These are phyloP conservation scores for Cyanoderma ruficeps DNA, from an alignment of 2,113 vertebrate species.

Conservation along the genomic window DNA sequence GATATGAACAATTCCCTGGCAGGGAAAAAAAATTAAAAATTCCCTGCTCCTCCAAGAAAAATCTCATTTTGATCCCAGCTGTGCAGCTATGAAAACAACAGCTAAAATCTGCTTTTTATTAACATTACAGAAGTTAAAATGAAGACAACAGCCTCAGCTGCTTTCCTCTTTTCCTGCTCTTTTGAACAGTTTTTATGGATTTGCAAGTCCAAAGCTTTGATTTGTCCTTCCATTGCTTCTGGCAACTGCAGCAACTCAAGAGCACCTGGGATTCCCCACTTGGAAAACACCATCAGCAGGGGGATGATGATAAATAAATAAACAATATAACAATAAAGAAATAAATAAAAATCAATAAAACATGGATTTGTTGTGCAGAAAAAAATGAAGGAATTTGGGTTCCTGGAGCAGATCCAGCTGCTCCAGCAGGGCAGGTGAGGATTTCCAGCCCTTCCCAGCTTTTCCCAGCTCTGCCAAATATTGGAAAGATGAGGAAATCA, in stretches of 20 bases:
- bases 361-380: background rate
- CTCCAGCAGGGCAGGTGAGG: background rate
- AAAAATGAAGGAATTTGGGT: background rate
- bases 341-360: background rate
- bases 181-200: background rate
- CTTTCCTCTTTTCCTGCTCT: background rate
- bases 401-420: background rate
- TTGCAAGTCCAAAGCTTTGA: background rate
- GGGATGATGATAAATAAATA: background rate
- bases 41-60: background rate
- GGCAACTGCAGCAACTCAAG: background rate
- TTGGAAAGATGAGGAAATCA: background rate
- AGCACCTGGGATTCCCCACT: background rate
- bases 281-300: background rate
- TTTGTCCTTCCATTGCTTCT: background rate
- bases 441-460: background rate
- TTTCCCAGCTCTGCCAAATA: background rate
- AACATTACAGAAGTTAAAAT: background rate
- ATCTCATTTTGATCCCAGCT: background rate
- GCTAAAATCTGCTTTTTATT: background rate
- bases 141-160: background rate
- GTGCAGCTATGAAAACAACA: background rate
- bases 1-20: background rate
- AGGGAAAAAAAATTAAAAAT: background rate
- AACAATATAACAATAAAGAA: background rate